phyloP scores from a whole-genome alignment of 2,113 vertebrate genomes.

The Antigone vipio region DNA sequence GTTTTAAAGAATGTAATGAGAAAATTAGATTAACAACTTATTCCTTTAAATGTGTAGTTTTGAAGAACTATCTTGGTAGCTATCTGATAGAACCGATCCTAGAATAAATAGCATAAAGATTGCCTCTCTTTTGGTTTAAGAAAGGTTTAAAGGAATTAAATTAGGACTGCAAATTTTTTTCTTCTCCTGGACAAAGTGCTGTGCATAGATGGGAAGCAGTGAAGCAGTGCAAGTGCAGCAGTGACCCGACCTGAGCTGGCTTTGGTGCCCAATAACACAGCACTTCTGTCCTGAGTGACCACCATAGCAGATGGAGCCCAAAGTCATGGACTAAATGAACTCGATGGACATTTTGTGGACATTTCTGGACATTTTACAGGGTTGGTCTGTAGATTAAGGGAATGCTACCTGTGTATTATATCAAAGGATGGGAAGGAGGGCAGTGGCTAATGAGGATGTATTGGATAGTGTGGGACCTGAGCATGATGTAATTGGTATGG shows the following conservation, averaged over 20 bases:
- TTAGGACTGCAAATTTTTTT: not conserved
- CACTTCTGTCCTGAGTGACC: not conserved
- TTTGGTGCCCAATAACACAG: not conserved
- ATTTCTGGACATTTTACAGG: not conserved
- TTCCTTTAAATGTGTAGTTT: not conserved
- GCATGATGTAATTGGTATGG: not conserved
- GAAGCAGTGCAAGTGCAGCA: not conserved
- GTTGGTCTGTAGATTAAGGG: not conserved
- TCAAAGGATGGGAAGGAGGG: rapidly evolving
- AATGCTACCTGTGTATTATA: not conserved
- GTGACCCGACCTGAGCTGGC: not conserved
- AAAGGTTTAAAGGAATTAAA: not conserved
- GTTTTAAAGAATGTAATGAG: not conserved
- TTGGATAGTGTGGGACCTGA: not conserved
- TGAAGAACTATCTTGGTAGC: not conserved
- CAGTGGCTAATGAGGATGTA: not conserved
- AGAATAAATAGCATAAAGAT: not conserved
- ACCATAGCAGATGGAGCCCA: not conserved
- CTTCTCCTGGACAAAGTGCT: not conserved
- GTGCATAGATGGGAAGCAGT: not conserved
- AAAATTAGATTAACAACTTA: not conserved
- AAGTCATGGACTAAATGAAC: not conserved
- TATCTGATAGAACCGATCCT: not conserved
- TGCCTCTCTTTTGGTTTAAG: not conserved
- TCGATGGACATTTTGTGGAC: not conserved